Conservation (phyloP, 2,888 invertebrate species). For the Caenorhabditis plicata region DNA sequence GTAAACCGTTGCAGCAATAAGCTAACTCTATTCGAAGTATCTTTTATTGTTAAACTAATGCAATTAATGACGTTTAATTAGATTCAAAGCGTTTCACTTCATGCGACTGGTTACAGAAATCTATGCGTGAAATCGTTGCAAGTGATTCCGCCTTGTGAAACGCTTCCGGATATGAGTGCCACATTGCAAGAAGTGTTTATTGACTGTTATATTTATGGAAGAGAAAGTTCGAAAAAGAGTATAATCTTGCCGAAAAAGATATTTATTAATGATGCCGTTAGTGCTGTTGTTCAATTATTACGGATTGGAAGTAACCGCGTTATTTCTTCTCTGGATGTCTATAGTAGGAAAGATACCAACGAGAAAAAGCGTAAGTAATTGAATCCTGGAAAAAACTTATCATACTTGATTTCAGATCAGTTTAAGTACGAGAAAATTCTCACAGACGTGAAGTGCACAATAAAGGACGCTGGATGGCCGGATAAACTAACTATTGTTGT, state of each 20-base stretch:
- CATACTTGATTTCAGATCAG: no score
- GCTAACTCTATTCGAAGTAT: conserved; percentile 24
- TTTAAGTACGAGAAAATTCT: conserved; percentile 27
- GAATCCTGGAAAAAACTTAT: no score
- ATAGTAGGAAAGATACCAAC: conserved; percentile 15
- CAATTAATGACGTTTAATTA: conserved; percentile 20
- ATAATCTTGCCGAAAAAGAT: conserved; percentile 33
- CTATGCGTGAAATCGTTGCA: no score
- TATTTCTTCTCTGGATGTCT: conserved; percentile 30
- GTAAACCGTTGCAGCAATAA: conserved; percentile 29
- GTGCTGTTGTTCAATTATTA: conserved; percentile 40
- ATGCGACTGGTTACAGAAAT: no score
- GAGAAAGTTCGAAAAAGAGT: conserved; percentile 34
- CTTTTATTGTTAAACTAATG: conserved; percentile 6
- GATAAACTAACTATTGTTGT: conserved; percentile 4
- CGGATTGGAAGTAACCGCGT: conserved; percentile 24
- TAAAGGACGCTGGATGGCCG: conserved; percentile 22
- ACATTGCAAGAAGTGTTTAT: conserved; percentile 38
- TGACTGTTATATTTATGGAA: conserved; percentile 40
- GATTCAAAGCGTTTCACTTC: no score
- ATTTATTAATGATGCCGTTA: conserved; percentile 33
- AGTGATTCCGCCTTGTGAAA: no score
- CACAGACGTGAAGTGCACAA: conserved; percentile 14
- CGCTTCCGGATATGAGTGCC: no score
- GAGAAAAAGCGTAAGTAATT: conserved; percentile 26